Evolutionary conservation across 1,140 invertebrate genomes (phyloP), one percentile per base, ranked within the genome.

Genomic region (Rhagoletis zephyria): DNA sequence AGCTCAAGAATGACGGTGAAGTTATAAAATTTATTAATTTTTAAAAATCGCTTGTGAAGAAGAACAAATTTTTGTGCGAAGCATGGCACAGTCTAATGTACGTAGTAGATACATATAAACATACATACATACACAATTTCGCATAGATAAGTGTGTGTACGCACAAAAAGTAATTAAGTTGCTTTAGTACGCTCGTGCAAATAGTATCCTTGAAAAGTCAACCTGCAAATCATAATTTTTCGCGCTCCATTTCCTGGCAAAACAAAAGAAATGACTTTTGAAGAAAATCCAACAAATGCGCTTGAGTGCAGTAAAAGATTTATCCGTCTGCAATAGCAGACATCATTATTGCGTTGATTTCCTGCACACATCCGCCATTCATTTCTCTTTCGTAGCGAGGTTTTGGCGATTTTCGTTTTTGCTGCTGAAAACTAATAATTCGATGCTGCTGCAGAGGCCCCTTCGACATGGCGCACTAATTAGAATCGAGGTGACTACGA

Each of bases 171-270:
- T 56, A 81, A 81, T 81, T 81, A 81, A 81, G 16, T 19, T 56
- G 45, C 48, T 59, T 19, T 40, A 7, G 42, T 56, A 7, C n/a
- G 6, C 48, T 10, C 16, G 40, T 48, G 45, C 14, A 81, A 81
- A 81, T 56, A 56, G 45, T 81, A 81, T 81, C 74, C 74, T 56
- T 81, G 51, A 81, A 81, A 81, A 81, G 14, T 9, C 74, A 81
- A 81, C 74, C 74, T 81, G 74, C 48, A 81, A 81, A 30, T 81
- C 74, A 81, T 81, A 45, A 81, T 81, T 19, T 81, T 81, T 81
- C 51, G 48, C 74, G 74, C 74, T 56, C 74, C 74, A 81, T 81
- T 81, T 81, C 74, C 67, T 59, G 3, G 5, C 6, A 56, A 56
- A 51, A 81, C 51, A 81, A 19, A 77, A 16, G 9, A 9, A 51